Conservation (phyloP, 2,797 vertebrate genomes). For the Muraenolepis orangiensis region DNA sequence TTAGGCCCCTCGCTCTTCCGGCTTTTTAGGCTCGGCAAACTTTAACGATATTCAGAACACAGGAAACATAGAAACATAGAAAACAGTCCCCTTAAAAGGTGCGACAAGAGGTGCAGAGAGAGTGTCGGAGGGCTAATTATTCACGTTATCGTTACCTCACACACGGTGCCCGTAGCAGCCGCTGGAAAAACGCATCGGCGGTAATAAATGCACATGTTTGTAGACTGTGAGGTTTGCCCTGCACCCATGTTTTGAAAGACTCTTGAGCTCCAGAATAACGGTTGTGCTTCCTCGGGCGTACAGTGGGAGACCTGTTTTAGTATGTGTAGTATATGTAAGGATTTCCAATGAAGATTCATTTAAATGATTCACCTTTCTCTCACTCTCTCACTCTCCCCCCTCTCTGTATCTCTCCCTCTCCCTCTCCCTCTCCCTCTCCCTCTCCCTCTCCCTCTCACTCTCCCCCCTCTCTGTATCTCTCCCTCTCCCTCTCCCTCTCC, state of each 20-base stretch:
- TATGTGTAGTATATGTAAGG: constrained; percentile 25
- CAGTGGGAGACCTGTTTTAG: constrained; percentile 17
- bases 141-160: not conserved
- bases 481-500: no score
- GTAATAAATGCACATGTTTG: constrained; percentile 20
- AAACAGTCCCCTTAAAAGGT: no score
- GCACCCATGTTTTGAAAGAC: constrained; percentile 22
- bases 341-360: constrained; percentile 17
- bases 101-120: not conserved
- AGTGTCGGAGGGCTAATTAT: not conserved
- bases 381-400: no score
- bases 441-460: no score
- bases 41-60: not conserved
- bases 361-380: not conserved
- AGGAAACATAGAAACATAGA: not conserved
- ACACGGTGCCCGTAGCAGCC: not conserved
- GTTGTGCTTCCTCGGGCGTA: constrained; percentile 19
- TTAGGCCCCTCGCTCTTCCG: no score
- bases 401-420: no score
- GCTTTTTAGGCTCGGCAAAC: not conserved
- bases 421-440: no score
- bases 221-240: not conserved
- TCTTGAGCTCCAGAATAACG: constrained; percentile 22
- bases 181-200: not conserved
- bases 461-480: no score